Percentiles rank a stretch among this genome's conserved stretches.
Conservation (phyloP, 2,888 invertebrate genomes). For the Athalia circularis region DNA sequence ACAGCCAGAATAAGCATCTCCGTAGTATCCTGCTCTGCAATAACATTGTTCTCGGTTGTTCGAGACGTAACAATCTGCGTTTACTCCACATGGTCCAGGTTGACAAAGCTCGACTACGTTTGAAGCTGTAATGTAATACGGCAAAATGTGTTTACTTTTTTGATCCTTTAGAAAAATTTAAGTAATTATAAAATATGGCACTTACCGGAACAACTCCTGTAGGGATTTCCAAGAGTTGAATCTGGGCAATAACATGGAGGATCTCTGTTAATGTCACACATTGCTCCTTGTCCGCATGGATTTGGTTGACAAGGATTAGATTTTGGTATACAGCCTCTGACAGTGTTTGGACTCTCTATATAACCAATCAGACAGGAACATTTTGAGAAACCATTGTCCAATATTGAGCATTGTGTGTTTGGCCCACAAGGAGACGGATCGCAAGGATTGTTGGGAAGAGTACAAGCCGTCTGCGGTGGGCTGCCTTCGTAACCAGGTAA, state of each 20-base stretch:
- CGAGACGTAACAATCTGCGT: slow-evolving; percentile 89
- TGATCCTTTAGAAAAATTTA: too few species aligned
- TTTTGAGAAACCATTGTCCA: slow-evolving; percentile 88
- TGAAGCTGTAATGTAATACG: slow-evolving; percentile 70
- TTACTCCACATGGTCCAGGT: slow-evolving; percentile 89
- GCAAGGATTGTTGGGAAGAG: slow-evolving; percentile 86
- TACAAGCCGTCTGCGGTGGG: slow-evolving; percentile 84
- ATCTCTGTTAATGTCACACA: slow-evolving; percentile 85
- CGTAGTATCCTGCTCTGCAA: slow-evolving; percentile 84
- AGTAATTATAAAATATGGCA: not conserved
- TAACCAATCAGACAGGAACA: slow-evolving; percentile 90
- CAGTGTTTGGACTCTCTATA: slow-evolving; percentile 91
- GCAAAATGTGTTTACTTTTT: too few species aligned
- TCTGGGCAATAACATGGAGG: slow-evolving; percentile 93
- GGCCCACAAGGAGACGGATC: slow-evolving; percentile 92
- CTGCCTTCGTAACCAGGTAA: slow-evolving; percentile 90
- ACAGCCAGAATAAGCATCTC: slow-evolving; percentile 89
- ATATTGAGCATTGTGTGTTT: slow-evolving; percentile 88
- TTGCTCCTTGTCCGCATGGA: slow-evolving; percentile 86
- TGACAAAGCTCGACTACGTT: slow-evolving; percentile 81
- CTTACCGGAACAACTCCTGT: slow-evolving; percentile 81
- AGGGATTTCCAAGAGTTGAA: slow-evolving; percentile 88
- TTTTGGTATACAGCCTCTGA: slow-evolving; percentile 88
- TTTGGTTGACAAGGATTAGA: slow-evolving; percentile 89
- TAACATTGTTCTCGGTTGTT: slow-evolving; percentile 90